Percentiles rank a stretch among this genome's conserved stretches.
phyloP scores from a whole-genome alignment of 1,140 invertebrate species.

The Drusus annulatus region DNA sequence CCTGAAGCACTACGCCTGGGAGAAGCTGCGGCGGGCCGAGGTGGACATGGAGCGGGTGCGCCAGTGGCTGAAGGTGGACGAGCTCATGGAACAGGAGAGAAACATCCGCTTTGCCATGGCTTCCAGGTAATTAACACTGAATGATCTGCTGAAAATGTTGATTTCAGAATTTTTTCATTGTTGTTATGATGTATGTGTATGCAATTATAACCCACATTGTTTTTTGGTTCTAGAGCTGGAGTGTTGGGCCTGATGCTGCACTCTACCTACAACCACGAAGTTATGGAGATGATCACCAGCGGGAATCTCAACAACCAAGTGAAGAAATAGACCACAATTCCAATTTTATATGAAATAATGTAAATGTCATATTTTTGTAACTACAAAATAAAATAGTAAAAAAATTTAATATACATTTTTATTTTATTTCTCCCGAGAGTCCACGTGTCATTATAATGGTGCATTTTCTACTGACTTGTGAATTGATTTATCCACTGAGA shows the following conservation, averaged over 20 bases:
- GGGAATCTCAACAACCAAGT: conserved; percentile 1
- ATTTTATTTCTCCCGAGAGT: too few species aligned
- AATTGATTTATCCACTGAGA: too few species aligned
- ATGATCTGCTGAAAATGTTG: too few species aligned
- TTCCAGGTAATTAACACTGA: conserved; percentile 71
- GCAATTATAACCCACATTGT: not conserved
- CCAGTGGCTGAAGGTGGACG: conserved; percentile 95
- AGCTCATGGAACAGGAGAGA: conserved; percentile 95
- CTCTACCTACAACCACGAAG: conserved; percentile 94
- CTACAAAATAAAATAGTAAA: too few species aligned
- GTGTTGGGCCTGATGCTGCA: conserved; percentile 94
- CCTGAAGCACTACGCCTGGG: conserved; percentile 94
- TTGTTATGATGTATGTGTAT: too few species aligned
- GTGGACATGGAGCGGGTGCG: conserved; percentile 84
- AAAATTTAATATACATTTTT: too few species aligned
- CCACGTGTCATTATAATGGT: too few species aligned
- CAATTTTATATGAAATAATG: too few species aligned
- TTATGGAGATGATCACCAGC: conserved; percentile 78
- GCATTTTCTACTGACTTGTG: too few species aligned
- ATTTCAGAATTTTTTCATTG: too few species aligned
- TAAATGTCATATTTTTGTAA: too few species aligned
- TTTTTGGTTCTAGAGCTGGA: conserved; percentile 78
- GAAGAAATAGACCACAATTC: too few species aligned
- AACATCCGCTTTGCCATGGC: conserved; percentile 90
- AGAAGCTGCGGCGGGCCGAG: conserved; percentile 93